These are phyloP conservation scores for Solenodon paradoxus DNA, from an alignment of 2,113 vertebrate species.

Conservation along the genomic window DNA sequence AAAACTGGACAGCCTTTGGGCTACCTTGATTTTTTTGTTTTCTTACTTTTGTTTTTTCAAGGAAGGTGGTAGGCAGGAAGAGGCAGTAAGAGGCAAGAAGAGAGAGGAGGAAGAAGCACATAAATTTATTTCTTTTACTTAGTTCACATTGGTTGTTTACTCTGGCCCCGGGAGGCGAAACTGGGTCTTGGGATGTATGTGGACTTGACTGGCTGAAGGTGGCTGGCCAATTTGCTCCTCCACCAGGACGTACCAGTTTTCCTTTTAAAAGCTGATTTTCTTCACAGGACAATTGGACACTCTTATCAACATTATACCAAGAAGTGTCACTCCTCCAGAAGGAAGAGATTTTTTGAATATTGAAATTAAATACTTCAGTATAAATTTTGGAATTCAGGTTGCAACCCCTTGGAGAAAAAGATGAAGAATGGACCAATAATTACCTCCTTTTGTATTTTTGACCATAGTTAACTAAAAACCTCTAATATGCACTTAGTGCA, in stretches of 20 bases:
- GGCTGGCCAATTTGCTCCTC: no score
- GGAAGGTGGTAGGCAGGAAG: no score
- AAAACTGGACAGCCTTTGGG: not conserved
- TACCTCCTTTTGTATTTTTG: conserved; percentile 77
- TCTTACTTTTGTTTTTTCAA: not conserved
- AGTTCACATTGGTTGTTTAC: no score
- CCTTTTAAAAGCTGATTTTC: conserved; percentile 81
- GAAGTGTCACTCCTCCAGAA: conserved; percentile 72
- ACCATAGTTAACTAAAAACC: conserved; percentile 78
- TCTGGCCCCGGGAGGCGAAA: no score
- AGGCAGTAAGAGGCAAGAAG: no score
- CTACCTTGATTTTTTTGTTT: not conserved
- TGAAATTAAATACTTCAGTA: conserved; percentile 72
- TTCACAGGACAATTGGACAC: conserved; percentile 78
- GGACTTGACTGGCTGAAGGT: no score
- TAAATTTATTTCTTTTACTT: no score
- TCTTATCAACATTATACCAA: conserved; percentile 77
- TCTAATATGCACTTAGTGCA: conserved; percentile 16
- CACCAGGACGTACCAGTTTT: not conserved
- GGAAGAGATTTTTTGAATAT: conserved; percentile 79
- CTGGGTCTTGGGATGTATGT: no score
- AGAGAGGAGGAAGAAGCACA: no score
- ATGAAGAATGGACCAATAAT: conserved; percentile 80
- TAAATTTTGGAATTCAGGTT: conserved; percentile 79
- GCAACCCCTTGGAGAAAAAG: conserved; percentile 70